Conservation (phyloP, 2,113 vertebrate genomes). For the Elgaria multicarinata region DNA sequence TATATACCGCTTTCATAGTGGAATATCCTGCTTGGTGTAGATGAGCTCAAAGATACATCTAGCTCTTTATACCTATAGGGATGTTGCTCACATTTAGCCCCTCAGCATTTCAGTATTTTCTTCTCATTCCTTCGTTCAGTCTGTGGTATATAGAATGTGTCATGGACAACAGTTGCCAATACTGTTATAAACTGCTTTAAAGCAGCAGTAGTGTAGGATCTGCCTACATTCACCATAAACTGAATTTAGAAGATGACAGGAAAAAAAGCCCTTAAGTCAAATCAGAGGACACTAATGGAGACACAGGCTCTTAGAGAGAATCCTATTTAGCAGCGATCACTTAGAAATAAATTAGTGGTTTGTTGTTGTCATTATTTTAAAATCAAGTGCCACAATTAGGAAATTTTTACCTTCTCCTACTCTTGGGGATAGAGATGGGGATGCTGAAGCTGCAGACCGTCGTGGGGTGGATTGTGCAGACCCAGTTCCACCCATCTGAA, state of each 20-base stretch:
- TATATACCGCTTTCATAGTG: no score
- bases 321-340: not conserved
- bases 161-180: no score
- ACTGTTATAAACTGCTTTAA: no score
- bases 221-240: not conserved
- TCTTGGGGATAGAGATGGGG: constrained; percentile 86
- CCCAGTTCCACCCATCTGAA: constrained; percentile 76
- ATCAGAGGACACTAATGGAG: not conserved
- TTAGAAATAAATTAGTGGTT: not conserved
- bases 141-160: no score
- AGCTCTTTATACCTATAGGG: not conserved
- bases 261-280: not conserved
- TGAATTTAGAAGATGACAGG: not conserved
- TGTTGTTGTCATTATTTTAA: not conserved
- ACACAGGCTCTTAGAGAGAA: not conserved
- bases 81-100: not conserved
- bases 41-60: no score
- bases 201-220: no score
- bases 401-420: constrained; percentile 81
- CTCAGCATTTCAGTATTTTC: not conserved
- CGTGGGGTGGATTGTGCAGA: constrained; percentile 93
- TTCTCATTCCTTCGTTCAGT: not conserved
- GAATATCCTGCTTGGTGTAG: no score
- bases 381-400: rapidly evolving
- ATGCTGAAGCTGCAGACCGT: constrained; percentile 81